These are phyloP conservation scores for Sipha maydis DNA, from an alignment of 2,888 invertebrate species.

Conservation along the genomic window DNA sequence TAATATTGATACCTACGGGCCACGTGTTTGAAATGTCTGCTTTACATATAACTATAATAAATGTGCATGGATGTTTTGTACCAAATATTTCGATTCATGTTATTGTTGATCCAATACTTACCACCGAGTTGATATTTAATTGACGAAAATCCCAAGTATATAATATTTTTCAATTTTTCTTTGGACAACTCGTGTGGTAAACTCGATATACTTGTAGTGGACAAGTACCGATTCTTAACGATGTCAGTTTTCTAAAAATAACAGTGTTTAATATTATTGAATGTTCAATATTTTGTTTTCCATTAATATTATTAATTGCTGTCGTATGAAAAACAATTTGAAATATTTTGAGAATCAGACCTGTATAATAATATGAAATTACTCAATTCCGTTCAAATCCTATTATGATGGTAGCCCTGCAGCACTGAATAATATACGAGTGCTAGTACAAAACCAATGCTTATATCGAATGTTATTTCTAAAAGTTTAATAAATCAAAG, in stretches of 20 bases:
- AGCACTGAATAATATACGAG: background rate
- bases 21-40: too few relatives aligned
- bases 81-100: background rate
- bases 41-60: too few relatives aligned
- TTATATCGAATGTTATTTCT: background rate
- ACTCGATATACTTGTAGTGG: conserved; percentile 3
- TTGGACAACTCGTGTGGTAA: conserved; percentile 34
- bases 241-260: background rate
- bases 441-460: background rate
- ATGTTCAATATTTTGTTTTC: too few relatives aligned
- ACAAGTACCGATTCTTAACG: background rate
- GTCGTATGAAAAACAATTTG: too few relatives aligned
- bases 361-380: background rate
- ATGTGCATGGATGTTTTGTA: too few relatives aligned
- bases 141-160: conserved; percentile 56
- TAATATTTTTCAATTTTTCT: conserved; percentile 16
- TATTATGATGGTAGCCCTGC: background rate
- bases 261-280: background rate
- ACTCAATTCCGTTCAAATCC: background rate
- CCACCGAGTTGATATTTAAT: conserved; percentile 36
- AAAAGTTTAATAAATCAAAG: background rate
- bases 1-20: too few relatives aligned
- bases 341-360: too few relatives aligned
- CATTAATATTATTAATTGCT: too few relatives aligned
- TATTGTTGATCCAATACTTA: background rate